Percentiles rank a stretch among this genome's conserved stretches.
phyloP scores from a whole-genome alignment of 2,113 vertebrate genomes.

The Damaliscus lunatus region DNA sequence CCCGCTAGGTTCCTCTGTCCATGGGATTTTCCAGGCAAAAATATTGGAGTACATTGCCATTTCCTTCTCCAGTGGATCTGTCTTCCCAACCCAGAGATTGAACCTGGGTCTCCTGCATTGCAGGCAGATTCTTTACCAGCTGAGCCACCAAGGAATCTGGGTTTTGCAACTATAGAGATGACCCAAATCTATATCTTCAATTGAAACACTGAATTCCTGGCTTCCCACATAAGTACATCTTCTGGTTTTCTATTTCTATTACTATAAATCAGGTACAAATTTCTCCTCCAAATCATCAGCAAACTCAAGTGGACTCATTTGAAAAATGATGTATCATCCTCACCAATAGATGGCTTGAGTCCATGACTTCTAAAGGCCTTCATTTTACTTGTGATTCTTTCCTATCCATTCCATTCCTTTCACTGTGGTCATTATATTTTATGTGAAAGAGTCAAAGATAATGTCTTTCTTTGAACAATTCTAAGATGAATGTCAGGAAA shows the following conservation, averaged over 20 bases:
- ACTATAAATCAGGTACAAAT: background rate
- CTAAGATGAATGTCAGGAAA: constrained; percentile 48
- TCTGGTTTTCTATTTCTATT: background rate
- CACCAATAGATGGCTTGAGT: background rate
- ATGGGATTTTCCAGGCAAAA: background rate
- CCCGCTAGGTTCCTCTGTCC: background rate
- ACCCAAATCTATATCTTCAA: background rate
- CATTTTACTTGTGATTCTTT: constrained; percentile 49
- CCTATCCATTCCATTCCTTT: background rate
- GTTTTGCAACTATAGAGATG: background rate
- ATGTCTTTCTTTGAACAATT: constrained; percentile 51
- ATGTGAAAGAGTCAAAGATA: constrained; percentile 43
- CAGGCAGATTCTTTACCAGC: background rate
- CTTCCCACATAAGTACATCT: background rate
- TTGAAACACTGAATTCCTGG: background rate
- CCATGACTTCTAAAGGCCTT: constrained; percentile 23
- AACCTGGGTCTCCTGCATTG: background rate
- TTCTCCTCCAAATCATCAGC: background rate
- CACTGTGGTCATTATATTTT: constrained; percentile 27
- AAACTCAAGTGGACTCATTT: background rate
- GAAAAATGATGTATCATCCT: background rate
- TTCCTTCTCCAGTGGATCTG: background rate
- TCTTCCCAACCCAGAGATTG: background rate
- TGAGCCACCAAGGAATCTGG: background rate
- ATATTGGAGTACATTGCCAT: background rate